Conservation (phyloP, 1,140 invertebrate species). For the honey bee (Apis mellifera) region DNA sequence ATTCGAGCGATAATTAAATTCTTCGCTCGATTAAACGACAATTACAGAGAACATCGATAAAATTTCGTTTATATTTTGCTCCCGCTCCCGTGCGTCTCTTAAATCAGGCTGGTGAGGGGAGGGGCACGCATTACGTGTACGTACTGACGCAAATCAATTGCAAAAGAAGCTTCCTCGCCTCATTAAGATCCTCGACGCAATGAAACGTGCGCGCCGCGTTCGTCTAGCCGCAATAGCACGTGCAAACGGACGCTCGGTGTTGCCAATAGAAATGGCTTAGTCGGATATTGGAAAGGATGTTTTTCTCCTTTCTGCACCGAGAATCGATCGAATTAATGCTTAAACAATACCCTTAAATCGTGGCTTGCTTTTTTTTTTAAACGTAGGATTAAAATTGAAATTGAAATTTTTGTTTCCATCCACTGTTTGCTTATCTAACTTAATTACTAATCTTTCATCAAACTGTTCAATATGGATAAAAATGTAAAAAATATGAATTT, state of each 20-base stretch:
- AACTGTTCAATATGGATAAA: too few relatives aligned
- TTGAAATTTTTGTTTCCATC: too few relatives aligned
- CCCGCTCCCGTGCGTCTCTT: neutral
- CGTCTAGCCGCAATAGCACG: conserved; percentile 23
- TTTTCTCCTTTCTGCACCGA: neutral
- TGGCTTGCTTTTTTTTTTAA: too few relatives aligned
- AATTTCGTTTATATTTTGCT: neutral
- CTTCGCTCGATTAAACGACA: neutral
- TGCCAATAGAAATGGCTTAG: neutral
- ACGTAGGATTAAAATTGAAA: too few relatives aligned
- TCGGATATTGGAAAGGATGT: neutral
- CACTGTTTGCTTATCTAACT: too few relatives aligned
- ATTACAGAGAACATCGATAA: neutral
- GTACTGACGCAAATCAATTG: conserved; percentile 42
- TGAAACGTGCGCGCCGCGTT: conserved; percentile 9
- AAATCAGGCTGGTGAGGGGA: conserved; percentile 8
- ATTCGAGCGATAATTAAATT: neutral
- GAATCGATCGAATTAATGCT: neutral
- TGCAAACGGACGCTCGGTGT: neutral
- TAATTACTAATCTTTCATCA: too few relatives aligned
- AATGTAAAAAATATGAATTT: too few relatives aligned
- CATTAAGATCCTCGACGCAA: conserved; percentile 42
- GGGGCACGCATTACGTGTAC: conserved; percentile 11
- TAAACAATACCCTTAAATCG: too few relatives aligned
- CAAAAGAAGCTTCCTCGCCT: conserved; percentile 41